phyloP scores from a whole-genome alignment of 2,113 vertebrate species.

The Procavia capensis region DNA sequence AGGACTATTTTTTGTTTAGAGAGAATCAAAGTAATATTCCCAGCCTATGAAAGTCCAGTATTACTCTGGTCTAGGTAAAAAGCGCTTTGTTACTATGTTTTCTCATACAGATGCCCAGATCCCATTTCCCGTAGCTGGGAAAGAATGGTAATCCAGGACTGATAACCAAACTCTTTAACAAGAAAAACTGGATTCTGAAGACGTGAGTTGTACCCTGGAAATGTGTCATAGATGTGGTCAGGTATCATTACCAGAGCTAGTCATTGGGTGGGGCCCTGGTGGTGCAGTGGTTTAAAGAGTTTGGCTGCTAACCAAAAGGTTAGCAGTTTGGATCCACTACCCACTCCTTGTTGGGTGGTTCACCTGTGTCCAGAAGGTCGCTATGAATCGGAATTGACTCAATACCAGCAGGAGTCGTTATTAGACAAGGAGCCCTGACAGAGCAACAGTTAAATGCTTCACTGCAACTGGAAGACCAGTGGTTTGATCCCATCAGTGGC shows the following conservation, averaged over 20 bases:
- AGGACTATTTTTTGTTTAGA: conserved; percentile 9
- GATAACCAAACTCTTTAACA: neutral
- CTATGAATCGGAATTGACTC: no score
- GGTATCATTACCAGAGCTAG: neutral
- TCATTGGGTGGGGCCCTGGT: no score
- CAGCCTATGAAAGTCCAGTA: neutral
- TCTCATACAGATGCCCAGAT: neutral
- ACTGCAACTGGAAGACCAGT: no score
- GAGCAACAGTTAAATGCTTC: neutral
- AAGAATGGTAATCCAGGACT: neutral
- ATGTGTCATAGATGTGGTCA: neutral
- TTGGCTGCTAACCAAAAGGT: no score
- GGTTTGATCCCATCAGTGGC: neutral
- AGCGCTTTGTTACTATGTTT: neutral
- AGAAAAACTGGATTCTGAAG: neutral
- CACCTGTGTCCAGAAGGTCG: no score
- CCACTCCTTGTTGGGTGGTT: no score
- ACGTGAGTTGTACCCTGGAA: neutral
- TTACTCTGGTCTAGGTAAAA: conserved; percentile 19
- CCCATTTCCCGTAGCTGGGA: neutral
- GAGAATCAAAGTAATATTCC: conserved; percentile 37
- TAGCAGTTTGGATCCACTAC: no score
- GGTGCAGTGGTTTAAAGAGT: no score
- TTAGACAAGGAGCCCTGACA: neutral
- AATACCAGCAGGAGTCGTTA: no score